phyloP scores from a whole-genome alignment of 2,113 vertebrate species.

The Parotia lawesii region DNA sequence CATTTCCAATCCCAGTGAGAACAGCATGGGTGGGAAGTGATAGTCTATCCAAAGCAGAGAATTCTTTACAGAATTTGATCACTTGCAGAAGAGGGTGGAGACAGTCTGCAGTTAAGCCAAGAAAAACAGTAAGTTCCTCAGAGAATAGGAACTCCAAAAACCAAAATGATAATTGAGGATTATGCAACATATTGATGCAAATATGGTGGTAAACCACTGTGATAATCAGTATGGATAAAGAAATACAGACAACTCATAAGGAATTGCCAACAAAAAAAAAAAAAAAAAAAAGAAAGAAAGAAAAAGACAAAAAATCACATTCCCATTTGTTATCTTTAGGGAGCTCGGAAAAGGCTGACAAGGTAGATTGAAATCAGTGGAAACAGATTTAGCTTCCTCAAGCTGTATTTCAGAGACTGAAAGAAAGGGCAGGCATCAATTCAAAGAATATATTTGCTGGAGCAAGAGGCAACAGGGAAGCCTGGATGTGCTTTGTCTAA shows the following conservation, averaged over 20 bases:
- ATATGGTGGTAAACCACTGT: not conserved
- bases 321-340: not conserved
- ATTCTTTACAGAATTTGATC: slow-evolving; percentile 9
- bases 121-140: not conserved
- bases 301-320: fast-evolving
- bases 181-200: not conserved
- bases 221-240: not conserved
- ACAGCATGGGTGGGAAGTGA: slow-evolving; percentile 24
- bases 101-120: not conserved
- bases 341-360: not conserved
- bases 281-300: not conserved
- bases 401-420: not conserved
- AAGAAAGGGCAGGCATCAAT: not conserved
- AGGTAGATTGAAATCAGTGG: not conserved
- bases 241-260: not conserved
- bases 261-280: not conserved
- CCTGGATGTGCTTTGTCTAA: not conserved
- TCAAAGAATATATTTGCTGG: not conserved
- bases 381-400: not conserved
- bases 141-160: not conserved
- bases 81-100: slow-evolving; percentile 27
- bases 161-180: not conserved
- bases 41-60: not conserved
- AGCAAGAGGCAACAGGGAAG: not conserved
- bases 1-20: slow-evolving; percentile 21